A percentile compares a stretch with the other conserved stretches of the same genome.
Conservation (phyloP, 2,888 invertebrate genomes). For the Drosophila quinaria region DNA sequence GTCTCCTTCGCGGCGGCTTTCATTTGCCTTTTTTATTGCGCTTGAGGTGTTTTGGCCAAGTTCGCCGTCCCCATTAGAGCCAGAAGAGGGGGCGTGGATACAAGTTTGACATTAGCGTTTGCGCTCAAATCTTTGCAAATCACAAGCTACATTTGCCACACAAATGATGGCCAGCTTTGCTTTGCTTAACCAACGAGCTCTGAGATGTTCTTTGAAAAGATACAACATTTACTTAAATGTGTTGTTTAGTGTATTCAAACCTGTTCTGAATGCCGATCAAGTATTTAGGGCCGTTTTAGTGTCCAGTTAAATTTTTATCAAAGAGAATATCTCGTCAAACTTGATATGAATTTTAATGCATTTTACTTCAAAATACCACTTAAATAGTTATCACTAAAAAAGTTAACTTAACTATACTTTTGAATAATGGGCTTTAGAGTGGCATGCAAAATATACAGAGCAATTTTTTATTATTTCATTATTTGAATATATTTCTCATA, state of each 20-base stretch:
- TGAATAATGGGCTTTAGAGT: too few species aligned
- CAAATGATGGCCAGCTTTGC: constrained; percentile 73
- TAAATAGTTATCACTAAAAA: too few species aligned
- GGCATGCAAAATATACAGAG: too few species aligned
- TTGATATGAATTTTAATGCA: too few species aligned
- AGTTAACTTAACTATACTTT: too few species aligned
- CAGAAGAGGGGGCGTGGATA: constrained; percentile 34
- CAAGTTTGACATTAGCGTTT: constrained; percentile 44
- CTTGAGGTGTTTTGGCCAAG: constrained; percentile 77
- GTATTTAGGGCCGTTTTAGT: background rate
- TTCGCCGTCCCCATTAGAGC: constrained; percentile 50
- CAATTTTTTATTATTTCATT: too few species aligned
- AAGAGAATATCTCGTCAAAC: too few species aligned
- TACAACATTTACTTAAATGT: constrained; percentile 1
- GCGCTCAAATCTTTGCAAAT: constrained; percentile 67
- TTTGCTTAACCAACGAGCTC: constrained; percentile 3
- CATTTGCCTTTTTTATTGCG: constrained; percentile 77
- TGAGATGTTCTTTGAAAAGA: background rate
- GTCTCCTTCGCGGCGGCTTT: constrained; percentile 57
- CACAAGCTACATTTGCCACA: constrained; percentile 78
- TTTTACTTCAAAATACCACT: too few species aligned
- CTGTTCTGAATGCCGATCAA: background rate
- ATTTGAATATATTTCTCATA: too few species aligned
- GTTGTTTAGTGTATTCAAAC: background rate
- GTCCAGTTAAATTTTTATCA: too few species aligned